phyloP scores from a whole-genome alignment of 1,140 invertebrate species.

The Trinorchestia longiramus region DNA sequence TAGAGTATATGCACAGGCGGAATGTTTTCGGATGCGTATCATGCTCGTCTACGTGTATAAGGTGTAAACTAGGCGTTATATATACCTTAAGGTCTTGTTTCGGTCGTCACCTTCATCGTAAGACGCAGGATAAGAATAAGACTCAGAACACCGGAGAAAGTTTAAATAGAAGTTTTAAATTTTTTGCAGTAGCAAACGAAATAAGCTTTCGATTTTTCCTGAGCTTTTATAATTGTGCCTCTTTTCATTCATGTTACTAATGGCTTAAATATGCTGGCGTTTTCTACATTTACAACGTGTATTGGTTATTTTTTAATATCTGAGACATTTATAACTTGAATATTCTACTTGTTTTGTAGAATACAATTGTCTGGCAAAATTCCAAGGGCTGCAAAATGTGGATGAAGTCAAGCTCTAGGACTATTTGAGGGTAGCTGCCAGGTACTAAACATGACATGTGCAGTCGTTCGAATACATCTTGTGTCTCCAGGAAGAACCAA shows the following conservation, averaged over 20 bases:
- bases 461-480: background rate
- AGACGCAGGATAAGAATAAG: too few relatives aligned
- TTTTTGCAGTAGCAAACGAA: background rate
- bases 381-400: background rate
- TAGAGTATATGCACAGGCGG: background rate
- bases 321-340: background rate
- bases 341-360: background rate
- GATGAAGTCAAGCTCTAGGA: background rate
- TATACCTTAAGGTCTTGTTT: too few relatives aligned
- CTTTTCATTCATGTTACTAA: background rate
- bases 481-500: background rate
- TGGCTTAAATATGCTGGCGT: background rate
- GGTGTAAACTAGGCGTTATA: too few relatives aligned
- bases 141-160: too few relatives aligned
- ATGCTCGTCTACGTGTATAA: too few relatives aligned
- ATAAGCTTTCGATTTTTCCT: background rate
- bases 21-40: too few relatives aligned
- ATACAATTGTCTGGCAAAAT: background rate
- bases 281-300: background rate
- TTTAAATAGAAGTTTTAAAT: background rate
- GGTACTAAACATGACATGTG: background rate
- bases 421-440: background rate
- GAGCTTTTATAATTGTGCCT: background rate
- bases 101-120: too few relatives aligned
- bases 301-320: background rate